Base-by-base conservation (phyloP, 1,140 invertebrate species). In the Nephila pilipes region DNA sequence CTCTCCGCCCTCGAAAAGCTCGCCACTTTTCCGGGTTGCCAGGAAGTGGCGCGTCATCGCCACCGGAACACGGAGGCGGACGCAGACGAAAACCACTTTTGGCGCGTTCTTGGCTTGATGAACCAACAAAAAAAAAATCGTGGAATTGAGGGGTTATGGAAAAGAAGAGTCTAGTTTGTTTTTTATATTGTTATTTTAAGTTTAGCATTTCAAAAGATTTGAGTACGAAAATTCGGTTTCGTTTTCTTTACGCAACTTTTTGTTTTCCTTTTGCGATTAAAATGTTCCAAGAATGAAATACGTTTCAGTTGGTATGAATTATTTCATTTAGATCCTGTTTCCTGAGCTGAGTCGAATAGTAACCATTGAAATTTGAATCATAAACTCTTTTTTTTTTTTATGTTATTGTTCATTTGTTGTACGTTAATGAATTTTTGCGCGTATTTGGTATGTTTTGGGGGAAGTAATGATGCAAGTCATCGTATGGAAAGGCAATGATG, bases 1-100 rank as follows among this genome's bases (percentile, higher is more conserved):
- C 65, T 79, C 89, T 91, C 90, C 80, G 80, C 90, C 80, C 75
- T 85, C 38, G 60, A 90, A 85, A 25, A 54, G 32, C 22, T 32
- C 22, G 63, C n/a, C 63, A 65, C 63, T 65, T 65, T 55, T 25
- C 58, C 12, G 36, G 90, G 79, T 85, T 91, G 58, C 90, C 58
- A 85, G 65, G 60, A 65, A 85, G 29, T 20, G 90, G 80, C 80
- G 89, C 54, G 14, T 60, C 32, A 83, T 81, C 55, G 89, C 75
- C 38, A 22, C 22, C 80, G 69, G 69, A 75, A 36, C 69, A 36
- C 69, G 29, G 32, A 32, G 18, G 69, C 69, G 16, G 25, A 36
- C 25, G 75, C 63, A 65, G 16, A 32, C 69, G 29, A 25, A 32
- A 32, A 38, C 80, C 36, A 81, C n/a, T 54, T 54, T 54, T 55